Evolutionary conservation across 2,797 vertebrate genomes (phyloP).

Genomic region (Pteropus rufus): DNA sequence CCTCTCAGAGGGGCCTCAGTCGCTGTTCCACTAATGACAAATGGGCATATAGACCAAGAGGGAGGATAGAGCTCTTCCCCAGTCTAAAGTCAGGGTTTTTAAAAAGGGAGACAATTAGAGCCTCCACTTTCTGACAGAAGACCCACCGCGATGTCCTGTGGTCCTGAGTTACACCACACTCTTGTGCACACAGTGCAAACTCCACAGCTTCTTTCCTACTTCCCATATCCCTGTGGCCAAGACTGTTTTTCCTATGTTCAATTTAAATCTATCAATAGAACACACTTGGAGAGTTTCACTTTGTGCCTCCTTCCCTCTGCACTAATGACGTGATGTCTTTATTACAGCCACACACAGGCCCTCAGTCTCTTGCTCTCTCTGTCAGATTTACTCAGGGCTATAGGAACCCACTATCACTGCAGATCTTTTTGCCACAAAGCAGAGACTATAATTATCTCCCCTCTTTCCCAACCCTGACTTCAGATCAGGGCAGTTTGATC

Average conservation of each 20-base stretch:
- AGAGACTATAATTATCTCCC: conserved; percentile 8
- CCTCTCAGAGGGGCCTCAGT: neutral
- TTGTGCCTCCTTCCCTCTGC: neutral
- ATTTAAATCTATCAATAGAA: conserved; percentile 5
- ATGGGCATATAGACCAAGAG: neutral
- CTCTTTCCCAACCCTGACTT: conserved; percentile 7
- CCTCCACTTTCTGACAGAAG: neutral
- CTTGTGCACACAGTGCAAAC: neutral
- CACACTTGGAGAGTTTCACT: neutral
- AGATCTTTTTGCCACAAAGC: conserved; percentile 13
- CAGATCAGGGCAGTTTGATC: neutral
- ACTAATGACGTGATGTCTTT: conserved; percentile 5
- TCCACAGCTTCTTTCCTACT: neutral
- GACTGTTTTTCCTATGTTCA: neutral
- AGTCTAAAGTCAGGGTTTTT: neutral
- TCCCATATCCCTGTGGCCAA: neutral
- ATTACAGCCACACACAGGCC: neutral
- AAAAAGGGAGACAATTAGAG: neutral
- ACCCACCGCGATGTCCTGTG: fast-evolving
- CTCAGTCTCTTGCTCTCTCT: neutral
- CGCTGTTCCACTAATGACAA: neutral
- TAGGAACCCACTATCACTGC: neutral
- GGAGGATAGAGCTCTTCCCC: neutral
- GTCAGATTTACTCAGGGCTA: neutral
- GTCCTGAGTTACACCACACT: neutral